These are phyloP conservation scores for Drosophila paranaensis DNA, from an alignment of 2,888 invertebrate species.

Conservation along the genomic window DNA sequence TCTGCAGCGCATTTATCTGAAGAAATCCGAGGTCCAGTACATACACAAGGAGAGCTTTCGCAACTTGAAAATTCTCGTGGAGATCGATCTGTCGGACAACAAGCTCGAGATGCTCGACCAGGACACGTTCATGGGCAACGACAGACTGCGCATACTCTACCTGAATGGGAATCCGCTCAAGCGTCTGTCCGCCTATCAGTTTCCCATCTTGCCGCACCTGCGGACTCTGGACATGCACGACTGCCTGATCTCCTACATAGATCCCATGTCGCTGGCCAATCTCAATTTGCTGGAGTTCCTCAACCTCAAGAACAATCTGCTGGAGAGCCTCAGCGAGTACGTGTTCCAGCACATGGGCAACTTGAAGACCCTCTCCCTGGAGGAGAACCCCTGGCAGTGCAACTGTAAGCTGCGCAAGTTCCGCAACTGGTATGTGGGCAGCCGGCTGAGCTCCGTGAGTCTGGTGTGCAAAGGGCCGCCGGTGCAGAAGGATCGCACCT, in stretches of 20 bases:
- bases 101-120: slow-evolving; percentile 90
- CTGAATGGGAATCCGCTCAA: slow-evolving; percentile 93
- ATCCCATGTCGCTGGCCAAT: slow-evolving; percentile 91
- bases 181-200: slow-evolving; percentile 90
- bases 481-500: slow-evolving; percentile 88
- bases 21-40: slow-evolving; percentile 90
- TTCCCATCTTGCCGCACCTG: slow-evolving; percentile 92
- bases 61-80: slow-evolving; percentile 93
- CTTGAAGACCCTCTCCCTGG: slow-evolving; percentile 91
- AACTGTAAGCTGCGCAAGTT: slow-evolving; percentile 94
- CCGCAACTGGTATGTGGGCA: slow-evolving; percentile 92
- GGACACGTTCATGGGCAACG: slow-evolving; percentile 93
- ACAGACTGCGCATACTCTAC: slow-evolving; percentile 91
- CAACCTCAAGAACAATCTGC: slow-evolving; percentile 92
- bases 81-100: slow-evolving; percentile 94
- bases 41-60: slow-evolving; percentile 94
- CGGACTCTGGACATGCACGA: slow-evolving; percentile 92
- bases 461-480: slow-evolving; percentile 91
- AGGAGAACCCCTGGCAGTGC: slow-evolving; percentile 95
- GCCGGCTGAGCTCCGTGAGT: slow-evolving; percentile 91
- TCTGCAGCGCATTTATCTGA: slow-evolving; percentile 92
- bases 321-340: slow-evolving; percentile 89
- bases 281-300: slow-evolving; percentile 90
- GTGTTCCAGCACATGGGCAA: slow-evolving; percentile 90
- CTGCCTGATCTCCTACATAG: slow-evolving; percentile 91